These are phyloP conservation scores for Holcopasites calliopsidis DNA, from an alignment of 1,140 invertebrate genomes.

Conservation along the genomic window DNA sequence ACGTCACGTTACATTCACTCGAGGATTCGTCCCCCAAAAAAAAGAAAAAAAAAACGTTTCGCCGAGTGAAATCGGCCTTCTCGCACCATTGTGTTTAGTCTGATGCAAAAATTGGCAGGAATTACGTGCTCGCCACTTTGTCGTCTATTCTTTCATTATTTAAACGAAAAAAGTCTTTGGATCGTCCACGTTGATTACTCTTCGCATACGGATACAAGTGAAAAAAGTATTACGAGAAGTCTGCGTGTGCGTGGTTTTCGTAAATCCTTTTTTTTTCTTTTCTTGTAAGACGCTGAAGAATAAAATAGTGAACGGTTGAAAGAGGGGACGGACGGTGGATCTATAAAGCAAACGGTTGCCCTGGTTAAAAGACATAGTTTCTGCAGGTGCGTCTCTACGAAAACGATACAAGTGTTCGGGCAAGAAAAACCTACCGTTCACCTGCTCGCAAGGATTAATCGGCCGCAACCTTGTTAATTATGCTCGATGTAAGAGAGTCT, in stretches of 20 bases:
- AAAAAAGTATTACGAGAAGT: too few species aligned
- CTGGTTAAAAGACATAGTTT: constrained; percentile 9
- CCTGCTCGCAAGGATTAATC: too few species aligned
- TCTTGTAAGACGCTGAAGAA: not conserved
- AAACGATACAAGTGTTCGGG: not conserved
- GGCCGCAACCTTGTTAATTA: not conserved
- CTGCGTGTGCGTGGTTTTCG: too few species aligned
- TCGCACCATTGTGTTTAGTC: not conserved
- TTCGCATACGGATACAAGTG: too few species aligned
- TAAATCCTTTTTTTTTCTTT: too few species aligned
- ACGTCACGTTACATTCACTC: not conserved
- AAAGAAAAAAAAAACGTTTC: not conserved
- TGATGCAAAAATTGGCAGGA: constrained; percentile 42
- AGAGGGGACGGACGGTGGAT: too few species aligned
- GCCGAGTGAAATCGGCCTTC: constrained; percentile 30
- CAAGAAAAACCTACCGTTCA: not conserved
- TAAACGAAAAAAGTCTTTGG: too few species aligned
- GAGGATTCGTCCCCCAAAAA: too few species aligned
- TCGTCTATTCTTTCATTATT: too few species aligned
- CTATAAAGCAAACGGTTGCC: constrained; percentile 18
- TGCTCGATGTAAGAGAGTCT: constrained; percentile 16
- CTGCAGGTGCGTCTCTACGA: not conserved
- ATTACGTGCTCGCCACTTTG: not conserved
- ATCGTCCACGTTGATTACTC: too few species aligned
- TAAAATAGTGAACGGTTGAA: not conserved